Evolutionary conservation across 2,888 invertebrate genomes (phyloP).

Genomic region (Thereva nobilitata): DNA sequence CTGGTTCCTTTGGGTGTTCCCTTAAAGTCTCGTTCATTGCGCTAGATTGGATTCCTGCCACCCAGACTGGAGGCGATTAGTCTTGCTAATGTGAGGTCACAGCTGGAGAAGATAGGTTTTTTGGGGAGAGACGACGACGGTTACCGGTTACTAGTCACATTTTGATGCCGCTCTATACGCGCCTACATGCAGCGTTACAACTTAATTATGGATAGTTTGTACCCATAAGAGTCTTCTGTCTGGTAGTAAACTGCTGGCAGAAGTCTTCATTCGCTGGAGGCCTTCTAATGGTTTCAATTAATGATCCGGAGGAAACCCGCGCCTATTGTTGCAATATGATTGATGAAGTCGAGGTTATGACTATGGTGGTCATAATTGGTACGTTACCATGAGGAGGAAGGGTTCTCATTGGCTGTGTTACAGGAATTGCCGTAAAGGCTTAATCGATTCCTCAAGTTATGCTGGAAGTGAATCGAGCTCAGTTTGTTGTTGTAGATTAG

Average conservation of each 20-base stretch:
- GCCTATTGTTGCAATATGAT: background rate
- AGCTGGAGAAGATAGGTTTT: background rate
- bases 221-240: too few species aligned
- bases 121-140: background rate
- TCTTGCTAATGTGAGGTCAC: background rate
- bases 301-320: background rate
- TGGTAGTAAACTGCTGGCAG: background rate
- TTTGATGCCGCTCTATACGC: background rate
- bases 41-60: background rate
- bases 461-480: too few species aligned
- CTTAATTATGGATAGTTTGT: too few species aligned
- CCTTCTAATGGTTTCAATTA: constrained; percentile 1
- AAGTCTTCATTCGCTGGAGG: background rate
- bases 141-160: background rate
- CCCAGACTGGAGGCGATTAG: background rate
- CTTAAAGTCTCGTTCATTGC: background rate
- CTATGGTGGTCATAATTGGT: background rate
- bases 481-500: too few species aligned
- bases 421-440: too few species aligned
- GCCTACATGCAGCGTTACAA: background rate
- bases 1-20: too few species aligned
- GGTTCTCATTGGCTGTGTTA: too few species aligned
- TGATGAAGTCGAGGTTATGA: background rate
- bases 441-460: too few species aligned
- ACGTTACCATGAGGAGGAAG: too few species aligned